A percentile compares a stretch with the other conserved stretches of the same genome.
Conservation (phyloP, 2,888 invertebrate genomes). For the Drosophila cyrtoloma region DNA sequence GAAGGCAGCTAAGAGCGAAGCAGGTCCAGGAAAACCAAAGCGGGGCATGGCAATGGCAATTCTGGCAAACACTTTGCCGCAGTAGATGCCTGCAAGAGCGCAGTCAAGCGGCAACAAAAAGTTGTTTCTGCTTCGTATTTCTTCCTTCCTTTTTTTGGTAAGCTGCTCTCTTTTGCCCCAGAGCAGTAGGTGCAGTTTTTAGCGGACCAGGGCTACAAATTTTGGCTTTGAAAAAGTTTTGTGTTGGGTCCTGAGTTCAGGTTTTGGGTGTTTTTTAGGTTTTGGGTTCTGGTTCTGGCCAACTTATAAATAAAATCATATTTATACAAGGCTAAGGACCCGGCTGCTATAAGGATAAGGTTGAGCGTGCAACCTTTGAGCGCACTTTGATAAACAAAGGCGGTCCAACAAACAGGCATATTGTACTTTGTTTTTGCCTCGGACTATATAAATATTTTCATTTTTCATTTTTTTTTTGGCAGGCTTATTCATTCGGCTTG, state of each 20-base stretch:
- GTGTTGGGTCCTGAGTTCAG: constrained; percentile 1
- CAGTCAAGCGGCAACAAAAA: constrained; percentile 77
- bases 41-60: constrained; percentile 41
- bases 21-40: constrained; percentile 21
- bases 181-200: constrained; percentile 30
- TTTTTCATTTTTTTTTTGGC: constrained; percentile 10
- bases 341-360: constrained; percentile 65
- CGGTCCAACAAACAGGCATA: constrained; percentile 56
- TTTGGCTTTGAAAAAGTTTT: constrained; percentile 76
- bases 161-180: constrained; percentile 41
- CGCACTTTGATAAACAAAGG: constrained; percentile 63
- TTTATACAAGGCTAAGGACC: constrained; percentile 72
- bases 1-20: constrained; percentile 28
- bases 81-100: constrained; percentile 49
- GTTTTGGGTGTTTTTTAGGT: constrained; percentile 6
- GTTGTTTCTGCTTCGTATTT: constrained; percentile 48
- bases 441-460: constrained; percentile 12
- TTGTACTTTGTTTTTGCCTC: constrained; percentile 39
- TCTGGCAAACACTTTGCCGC: constrained; percentile 54
- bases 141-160: constrained; percentile 11
- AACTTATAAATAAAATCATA: constrained; percentile 77
- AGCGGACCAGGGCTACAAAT: constrained; percentile 61
- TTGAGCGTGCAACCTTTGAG: constrained; percentile 64
- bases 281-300: constrained; percentile 18
- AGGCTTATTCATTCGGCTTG: constrained; percentile 42